Percentiles rank a stretch among this genome's conserved stretches.
Conservation (phyloP, 2,888 invertebrate genomes). For the Diarsia mendica region DNA sequence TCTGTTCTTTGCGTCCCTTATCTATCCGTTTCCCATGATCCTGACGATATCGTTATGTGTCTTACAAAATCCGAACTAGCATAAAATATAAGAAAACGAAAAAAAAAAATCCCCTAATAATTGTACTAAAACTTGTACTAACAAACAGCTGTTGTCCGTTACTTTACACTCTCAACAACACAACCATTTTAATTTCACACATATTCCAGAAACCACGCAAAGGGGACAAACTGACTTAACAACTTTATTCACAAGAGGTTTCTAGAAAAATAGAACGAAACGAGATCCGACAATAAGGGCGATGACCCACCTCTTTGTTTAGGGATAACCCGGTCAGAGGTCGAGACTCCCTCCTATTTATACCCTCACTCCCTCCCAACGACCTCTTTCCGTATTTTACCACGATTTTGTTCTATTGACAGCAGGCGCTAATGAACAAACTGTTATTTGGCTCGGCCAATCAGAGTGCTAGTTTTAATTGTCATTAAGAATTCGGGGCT, state of each 20-base stretch:
- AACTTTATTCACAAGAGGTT: conserved; percentile 46
- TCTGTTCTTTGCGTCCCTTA: too few relatives aligned
- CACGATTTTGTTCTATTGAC: conserved; percentile 53
- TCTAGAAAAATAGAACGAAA: conserved; percentile 59
- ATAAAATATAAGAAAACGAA: not conserved
- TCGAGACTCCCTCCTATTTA: conserved; percentile 64
- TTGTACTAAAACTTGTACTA: not conserved
- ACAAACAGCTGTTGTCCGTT: not conserved
- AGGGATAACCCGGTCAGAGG: conserved; percentile 73
- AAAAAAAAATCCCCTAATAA: not conserved
- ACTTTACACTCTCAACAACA: not conserved
- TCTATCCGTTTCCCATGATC: too few relatives aligned
- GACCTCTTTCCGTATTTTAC: conserved; percentile 59
- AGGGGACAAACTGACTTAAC: conserved; percentile 43
- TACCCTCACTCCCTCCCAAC: conserved; percentile 45
- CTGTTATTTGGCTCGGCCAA: conserved; percentile 36
- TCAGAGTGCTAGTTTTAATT: conserved; percentile 29
- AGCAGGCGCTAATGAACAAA: conserved; percentile 56
- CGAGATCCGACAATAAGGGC: conserved; percentile 58
- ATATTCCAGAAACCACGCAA: conserved; percentile 19
- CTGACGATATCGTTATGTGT: too few relatives aligned
- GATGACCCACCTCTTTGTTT: conserved; percentile 65
- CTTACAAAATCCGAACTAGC: not conserved
- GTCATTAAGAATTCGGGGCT: conserved; percentile 28
- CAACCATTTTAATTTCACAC: conserved; percentile 14